Conservation (phyloP, 2,113 vertebrate genomes). For the Polypterus bichir region DNA sequence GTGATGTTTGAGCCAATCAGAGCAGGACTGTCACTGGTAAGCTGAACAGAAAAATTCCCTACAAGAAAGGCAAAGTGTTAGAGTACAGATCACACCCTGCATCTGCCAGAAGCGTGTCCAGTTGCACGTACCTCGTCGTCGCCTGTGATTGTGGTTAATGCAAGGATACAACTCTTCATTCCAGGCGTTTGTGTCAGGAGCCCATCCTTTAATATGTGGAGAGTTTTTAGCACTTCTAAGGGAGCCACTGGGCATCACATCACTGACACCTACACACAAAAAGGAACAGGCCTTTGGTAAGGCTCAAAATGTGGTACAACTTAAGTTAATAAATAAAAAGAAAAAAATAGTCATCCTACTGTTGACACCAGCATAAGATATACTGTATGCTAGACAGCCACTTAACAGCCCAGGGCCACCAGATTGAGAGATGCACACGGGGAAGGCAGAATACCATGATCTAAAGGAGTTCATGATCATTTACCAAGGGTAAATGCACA, state of each 20-base stretch:
- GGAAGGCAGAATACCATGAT: too few relatives aligned
- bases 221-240: constrained; percentile 30
- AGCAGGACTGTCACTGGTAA: constrained; percentile 79
- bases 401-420: neutral
- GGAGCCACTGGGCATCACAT: constrained; percentile 37
- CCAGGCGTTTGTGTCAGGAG: constrained; percentile 70
- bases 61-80: constrained; percentile 4
- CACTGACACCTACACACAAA: constrained; percentile 43
- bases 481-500: too few relatives aligned
- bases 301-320: constrained; percentile 20
- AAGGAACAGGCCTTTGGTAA: constrained; percentile 38
- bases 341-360: neutral
- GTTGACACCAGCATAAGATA: neutral
- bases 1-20: constrained; percentile 69
- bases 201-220: constrained; percentile 42
- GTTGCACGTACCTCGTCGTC: constrained; percentile 28
- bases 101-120: too few relatives aligned
- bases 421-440: neutral
- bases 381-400: neutral
- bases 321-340: neutral
- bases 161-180: constrained; percentile 74
- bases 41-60: constrained; percentile 50
- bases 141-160: constrained; percentile 45
- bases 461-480: too few relatives aligned
- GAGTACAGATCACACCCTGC: neutral